phyloP scores from a whole-genome alignment of 2,113 vertebrate species.

The Panthera tigris region DNA sequence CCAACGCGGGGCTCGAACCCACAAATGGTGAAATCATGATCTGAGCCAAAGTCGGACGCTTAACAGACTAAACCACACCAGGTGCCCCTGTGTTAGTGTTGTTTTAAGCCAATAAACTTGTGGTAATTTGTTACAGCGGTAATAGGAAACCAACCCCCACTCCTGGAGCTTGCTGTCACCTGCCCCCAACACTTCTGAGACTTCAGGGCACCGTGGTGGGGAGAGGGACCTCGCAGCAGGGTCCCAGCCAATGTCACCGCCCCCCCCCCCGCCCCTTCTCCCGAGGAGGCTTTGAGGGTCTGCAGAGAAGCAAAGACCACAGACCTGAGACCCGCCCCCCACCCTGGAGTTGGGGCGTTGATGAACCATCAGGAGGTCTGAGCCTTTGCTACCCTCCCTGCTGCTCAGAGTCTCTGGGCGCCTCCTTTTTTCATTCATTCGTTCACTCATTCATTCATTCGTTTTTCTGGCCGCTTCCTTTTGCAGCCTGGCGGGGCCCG shows the following conservation, averaged over 20 bases:
- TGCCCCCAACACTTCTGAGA: background rate
- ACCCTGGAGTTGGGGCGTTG: background rate
- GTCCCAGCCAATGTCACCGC: no score
- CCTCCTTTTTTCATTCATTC: no score
- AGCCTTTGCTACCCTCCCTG: background rate
- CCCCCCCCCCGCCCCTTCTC: background rate
- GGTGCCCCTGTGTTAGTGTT: rapidly evolving
- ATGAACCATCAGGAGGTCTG: no score
- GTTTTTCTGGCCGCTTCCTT: background rate
- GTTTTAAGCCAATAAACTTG: no score
- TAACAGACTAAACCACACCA: no score
- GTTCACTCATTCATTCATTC: no score
- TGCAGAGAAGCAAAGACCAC: background rate
- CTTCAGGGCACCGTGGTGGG: background rate
- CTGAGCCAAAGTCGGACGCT: no score
- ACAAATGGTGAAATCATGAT: no score
- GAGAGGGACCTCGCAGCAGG: background rate
- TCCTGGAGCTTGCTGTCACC: background rate
- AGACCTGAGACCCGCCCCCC: background rate
- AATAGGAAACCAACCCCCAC: background rate
- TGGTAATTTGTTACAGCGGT: background rate
- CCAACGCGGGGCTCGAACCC: rapidly evolving
- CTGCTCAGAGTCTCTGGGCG: no score
- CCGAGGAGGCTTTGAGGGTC: background rate
- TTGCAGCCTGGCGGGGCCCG: background rate